A percentile compares a stretch with the other conserved stretches of the same genome.
These are phyloP conservation scores for Brachionus calyciflorus DNA, from an alignment of 1,140 invertebrate species.

Conservation along the genomic window DNA sequence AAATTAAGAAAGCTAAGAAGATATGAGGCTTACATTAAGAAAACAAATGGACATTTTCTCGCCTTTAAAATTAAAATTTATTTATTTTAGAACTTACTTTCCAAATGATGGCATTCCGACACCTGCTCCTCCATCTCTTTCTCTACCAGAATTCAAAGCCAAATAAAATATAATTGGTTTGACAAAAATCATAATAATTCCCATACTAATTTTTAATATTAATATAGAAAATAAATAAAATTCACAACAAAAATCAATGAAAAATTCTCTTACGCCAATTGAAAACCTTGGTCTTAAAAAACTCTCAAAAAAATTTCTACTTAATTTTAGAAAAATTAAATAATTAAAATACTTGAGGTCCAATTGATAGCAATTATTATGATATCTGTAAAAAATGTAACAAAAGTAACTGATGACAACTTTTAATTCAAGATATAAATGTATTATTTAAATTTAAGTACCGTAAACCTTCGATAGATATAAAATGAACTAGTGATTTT, in stretches of 20 bases:
- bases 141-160: background rate
- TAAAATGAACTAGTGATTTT: too few relatives aligned
- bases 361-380: background rate
- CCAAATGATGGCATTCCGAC: background rate
- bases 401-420: background rate
- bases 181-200: background rate
- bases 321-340: background rate
- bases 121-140: background rate
- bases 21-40: too few relatives aligned
- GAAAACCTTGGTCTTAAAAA: background rate
- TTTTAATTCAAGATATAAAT: background rate
- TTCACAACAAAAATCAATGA: background rate
- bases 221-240: background rate
- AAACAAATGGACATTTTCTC: too few relatives aligned
- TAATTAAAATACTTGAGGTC: background rate
- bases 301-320: background rate
- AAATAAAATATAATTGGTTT: background rate
- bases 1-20: too few relatives aligned
- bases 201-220: slow-evolving; percentile 5
- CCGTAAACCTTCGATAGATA: too few relatives aligned
- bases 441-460: too few relatives aligned
- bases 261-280: slow-evolving; percentile 12
- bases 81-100: background rate
- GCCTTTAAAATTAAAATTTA: background rate
- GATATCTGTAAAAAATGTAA: background rate